Base-by-base conservation (phyloP, 2,888 invertebrate species). In the Furcula furcula region DNA sequence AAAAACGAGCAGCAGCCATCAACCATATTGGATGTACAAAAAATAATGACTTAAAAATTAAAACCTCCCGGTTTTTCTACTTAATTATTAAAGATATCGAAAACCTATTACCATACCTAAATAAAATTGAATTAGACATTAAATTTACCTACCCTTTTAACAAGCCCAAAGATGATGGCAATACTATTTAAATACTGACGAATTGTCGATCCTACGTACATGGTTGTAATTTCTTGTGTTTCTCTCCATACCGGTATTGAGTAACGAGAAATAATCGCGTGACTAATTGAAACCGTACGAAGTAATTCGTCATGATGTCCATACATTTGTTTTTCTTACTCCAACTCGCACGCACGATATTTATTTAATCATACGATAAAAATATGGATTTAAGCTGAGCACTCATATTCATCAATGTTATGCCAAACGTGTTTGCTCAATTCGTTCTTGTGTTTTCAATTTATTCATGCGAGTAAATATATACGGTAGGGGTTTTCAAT, bases 231-330 rank as follows among this genome's bases (percentile, higher is more conserved):
- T 55, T 52, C 59, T 53, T 58, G 56, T 58, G 40, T 47, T 46
- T 43, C 32, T 46, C 45, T 40, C 42, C 31, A 35, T 31, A 29
- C 34, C 11, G 4, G 13, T 25, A 73, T 74, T 73, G 67, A 75
- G 70, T 78, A 80, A 76, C 74, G 69, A 79, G 76, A 76, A 77
- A 66, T 73, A 75, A 77, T 74, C 67, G 56, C 55, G 65, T 76
- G 77, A 79, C 71, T 78, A 75, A 81, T 78, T 76, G 72, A 57
- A 65, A 65, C 64, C 54, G 58, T 67, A 61, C 62, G 46, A 50
- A 56, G 63, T 64, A 56, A 69, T 73, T 59, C 68, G 62, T 72
- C 75, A 68, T 65, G 63, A 54, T 45, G 55, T 51, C 43, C 56
- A 46, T 40, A 39, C 47, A 26, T 54, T 56, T 59, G 51, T 55